Base-by-base conservation (phyloP, 64 coral and sea anemone species). In the Montipora foliosa region DNA sequence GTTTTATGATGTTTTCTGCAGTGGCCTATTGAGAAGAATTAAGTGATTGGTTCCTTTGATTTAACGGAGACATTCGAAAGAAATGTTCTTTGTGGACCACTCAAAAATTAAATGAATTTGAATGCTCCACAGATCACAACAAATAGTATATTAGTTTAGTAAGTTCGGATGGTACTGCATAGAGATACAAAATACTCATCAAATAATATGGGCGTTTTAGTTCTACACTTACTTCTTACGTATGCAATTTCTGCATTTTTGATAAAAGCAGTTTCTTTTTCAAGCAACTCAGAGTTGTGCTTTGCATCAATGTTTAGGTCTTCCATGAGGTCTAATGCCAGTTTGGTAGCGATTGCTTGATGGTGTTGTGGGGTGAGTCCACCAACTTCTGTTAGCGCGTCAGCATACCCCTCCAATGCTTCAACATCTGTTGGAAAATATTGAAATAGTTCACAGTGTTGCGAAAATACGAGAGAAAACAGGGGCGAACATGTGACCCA, bases 271-370 rank as follows among this genome's bases (percentile, higher is more conserved):
- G 93, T 97, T 57, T 97, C 95, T 68, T 97, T 95, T 46, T 94
- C 44, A 6, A 97, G 80, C 4, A 97, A 62, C 58, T 91, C 78
- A 44, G 89, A 49, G 74, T 84, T 75, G 17, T 84, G 52, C 19
- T 91, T 83, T 46, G 88, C 60, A 10, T 90, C 83, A 29, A 97
- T 90, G 6, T 84, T 87, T 2, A 97, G 77, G 47, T 92, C 83
- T 12, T 97, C 95, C 92, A 94, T 97, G 4, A 97, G 82, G 47
- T 97, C 95, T 5, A 97, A 86, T 20, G 95, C 95, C 48, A 97
- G 92, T 75, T 97, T 97, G 19, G 89, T 95, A 4, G 93, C 92
- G 71, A 97, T 97, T 58, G 95, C 95, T 66, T 94, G 88, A 75
- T 97, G 95, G 29, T 97, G 95, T 49, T 97, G 83, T 45, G 95